phyloP scores from a whole-genome alignment of 2,113 vertebrate genomes.

The Antechinus stuartii region DNA sequence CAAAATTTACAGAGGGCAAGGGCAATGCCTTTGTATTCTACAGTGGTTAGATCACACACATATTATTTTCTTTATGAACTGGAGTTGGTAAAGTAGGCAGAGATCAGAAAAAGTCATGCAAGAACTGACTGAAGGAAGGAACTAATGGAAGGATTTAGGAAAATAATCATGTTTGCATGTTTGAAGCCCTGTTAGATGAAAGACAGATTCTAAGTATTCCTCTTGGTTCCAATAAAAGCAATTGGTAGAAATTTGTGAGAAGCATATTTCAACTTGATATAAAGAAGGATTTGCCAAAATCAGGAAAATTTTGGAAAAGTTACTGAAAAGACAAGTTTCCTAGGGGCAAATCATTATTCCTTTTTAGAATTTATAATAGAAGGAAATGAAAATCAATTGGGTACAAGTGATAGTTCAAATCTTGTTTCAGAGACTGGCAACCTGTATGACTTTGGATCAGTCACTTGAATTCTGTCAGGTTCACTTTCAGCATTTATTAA shows the following conservation, averaged over 20 bases:
- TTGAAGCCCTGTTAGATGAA: neutral
- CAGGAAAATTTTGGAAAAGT: neutral
- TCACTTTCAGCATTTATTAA: neutral
- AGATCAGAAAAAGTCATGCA: neutral
- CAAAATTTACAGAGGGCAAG: neutral
- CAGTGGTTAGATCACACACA: neutral
- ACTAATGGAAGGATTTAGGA: neutral
- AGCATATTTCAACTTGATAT: neutral
- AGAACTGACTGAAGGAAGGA: neutral
- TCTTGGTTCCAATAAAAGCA: too few species aligned
- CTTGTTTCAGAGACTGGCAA: neutral
- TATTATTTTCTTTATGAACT: neutral
- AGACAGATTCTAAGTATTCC: neutral
- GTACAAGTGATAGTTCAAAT: neutral
- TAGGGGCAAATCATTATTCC: neutral
- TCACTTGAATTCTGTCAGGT: neutral
- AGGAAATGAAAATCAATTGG: neutral
- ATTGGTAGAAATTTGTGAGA: neutral
- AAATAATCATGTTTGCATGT: neutral
- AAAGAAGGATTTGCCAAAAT: neutral
- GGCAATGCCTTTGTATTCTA: neutral
- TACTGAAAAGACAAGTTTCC: neutral
- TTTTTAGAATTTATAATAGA: neutral
- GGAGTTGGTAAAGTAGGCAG: neutral
- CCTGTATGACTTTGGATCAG: neutral